Evolutionary conservation across 2,113 vertebrate species (phyloP), one percentile per base, ranked within the genome.

Genomic region (Triplophysa rosa): DNA sequence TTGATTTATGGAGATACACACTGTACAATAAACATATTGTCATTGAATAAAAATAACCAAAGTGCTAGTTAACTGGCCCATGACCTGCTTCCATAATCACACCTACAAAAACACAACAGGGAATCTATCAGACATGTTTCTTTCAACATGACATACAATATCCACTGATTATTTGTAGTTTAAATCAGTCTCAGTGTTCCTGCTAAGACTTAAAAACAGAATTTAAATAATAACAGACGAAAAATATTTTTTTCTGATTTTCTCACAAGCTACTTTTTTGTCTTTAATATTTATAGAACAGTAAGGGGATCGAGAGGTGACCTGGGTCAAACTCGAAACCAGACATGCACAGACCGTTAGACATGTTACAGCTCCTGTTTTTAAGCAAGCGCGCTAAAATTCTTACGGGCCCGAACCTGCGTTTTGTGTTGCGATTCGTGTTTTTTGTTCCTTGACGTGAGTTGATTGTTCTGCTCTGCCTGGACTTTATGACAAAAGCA

Each of bases 1-100:
- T 63, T 74, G 72, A 74, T 63, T 49, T 63, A 61, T 24, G 21
- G 56, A 47, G 47, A 45, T 63, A n/a, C 47, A 73, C 16, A 73
- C 3, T 17, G 1, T 21, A 58, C 40, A 61, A 19, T 63, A 62
- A 26, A 47, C 42, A 45, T 61, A 19, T 16, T 26, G 37, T 47
- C 14, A 63, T 29, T 74, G 72, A 47, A 26, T 17, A 62, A n/a
- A 23, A 19, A 6, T 74, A 47, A 73, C 37, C 21, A n/a, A 42
- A 69, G 16, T 69, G 49, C 23, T 37, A 37, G 40, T 62, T 21
- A 40, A 73, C 13, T 59, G 56, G 61, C 21, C 70, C n/a, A 2
- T n/a, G 67, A 70, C 67, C 52, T 19, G 65, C n/a, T 56, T 24
- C 45, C 14, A 33, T 59, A 42, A 61, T 47, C 45, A 49, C 13